Conservation (phyloP, 2,888 invertebrate genomes). For the Adela reaumurella region DNA sequence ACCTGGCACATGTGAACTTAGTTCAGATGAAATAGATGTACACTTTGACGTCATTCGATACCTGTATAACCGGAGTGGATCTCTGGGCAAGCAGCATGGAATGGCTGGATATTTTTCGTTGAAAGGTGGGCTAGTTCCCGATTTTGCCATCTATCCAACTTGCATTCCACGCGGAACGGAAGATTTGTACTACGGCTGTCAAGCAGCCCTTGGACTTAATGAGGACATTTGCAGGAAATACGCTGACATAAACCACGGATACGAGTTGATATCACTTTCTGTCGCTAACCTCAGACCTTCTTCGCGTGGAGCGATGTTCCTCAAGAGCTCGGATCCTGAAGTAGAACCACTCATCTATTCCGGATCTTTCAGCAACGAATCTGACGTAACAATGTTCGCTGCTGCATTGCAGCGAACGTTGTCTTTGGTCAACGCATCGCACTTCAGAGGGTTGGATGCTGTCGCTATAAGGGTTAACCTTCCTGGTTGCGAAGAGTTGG, state of each 20-base stretch:
- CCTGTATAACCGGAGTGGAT: slow-evolving; percentile 26
- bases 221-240: slow-evolving; percentile 23
- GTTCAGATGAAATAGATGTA: slow-evolving; percentile 11
- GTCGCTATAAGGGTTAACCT: slow-evolving; percentile 22
- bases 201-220: slow-evolving; percentile 21
- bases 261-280: slow-evolving; percentile 27
- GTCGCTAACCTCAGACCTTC: slow-evolving; percentile 33
- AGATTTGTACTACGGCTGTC: slow-evolving; percentile 20
- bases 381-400: slow-evolving; percentile 25
- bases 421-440: slow-evolving; percentile 22
- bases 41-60: slow-evolving; percentile 28
- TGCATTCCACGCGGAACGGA: slow-evolving; percentile 20
- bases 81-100: slow-evolving; percentile 22
- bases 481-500: slow-evolving; percentile 18
- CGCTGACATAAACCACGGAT: slow-evolving; percentile 17
- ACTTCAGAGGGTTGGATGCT: slow-evolving; percentile 25
- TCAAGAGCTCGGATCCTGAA: slow-evolving; percentile 21
- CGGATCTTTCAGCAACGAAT: slow-evolving; percentile 25
- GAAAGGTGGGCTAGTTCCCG: slow-evolving; percentile 20
- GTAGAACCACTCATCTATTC: slow-evolving; percentile 30
- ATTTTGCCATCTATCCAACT: slow-evolving; percentile 33
- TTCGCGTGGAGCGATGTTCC: slow-evolving; percentile 28
- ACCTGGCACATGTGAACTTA: slow-evolving; percentile 25
- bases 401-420: slow-evolving; percentile 22
- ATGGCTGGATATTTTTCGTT: slow-evolving; percentile 27